A percentile compares a stretch with the other conserved stretches of the same genome.
phyloP scores from a whole-genome alignment of 2,888 invertebrate genomes.

The Agrotis ipsilon region DNA sequence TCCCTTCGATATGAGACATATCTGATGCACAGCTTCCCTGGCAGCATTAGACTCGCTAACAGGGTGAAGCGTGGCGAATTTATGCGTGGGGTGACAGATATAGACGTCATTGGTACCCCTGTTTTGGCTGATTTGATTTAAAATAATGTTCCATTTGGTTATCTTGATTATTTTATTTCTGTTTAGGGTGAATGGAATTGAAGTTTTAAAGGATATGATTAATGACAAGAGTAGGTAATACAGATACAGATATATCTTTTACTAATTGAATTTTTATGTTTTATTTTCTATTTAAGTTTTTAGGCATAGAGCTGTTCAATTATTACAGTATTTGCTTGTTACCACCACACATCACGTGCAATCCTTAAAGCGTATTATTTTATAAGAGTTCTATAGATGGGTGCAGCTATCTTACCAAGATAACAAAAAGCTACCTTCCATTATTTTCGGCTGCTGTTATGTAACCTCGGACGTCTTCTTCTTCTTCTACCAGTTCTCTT shows the following conservation, averaged over 20 bases:
- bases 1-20: slow-evolving; percentile 62
- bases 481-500: background rate
- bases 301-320: background rate
- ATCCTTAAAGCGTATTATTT: too few relatives aligned
- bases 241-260: background rate
- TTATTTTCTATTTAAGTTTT: background rate
- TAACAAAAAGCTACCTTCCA: too few relatives aligned
- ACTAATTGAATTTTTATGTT: background rate
- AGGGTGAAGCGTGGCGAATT: slow-evolving; percentile 76
- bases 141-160: slow-evolving; percentile 63
- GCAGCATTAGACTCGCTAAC: slow-evolving; percentile 72
- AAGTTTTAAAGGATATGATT: slow-evolving; percentile 23
- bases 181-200: slow-evolving; percentile 31
- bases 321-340: background rate
- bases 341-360: too few relatives aligned
- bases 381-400: too few relatives aligned
- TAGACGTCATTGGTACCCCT: slow-evolving; percentile 74
- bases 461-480: background rate
- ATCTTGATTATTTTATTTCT: slow-evolving; percentile 54
- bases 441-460: background rate
- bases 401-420: background rate
- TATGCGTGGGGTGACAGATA: slow-evolving; percentile 73
- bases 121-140: slow-evolving; percentile 65
- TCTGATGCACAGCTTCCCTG: slow-evolving; percentile 67
- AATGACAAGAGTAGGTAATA: slow-evolving; percentile 5